phyloP scores from a whole-genome alignment of 2,888 invertebrate genomes.

The Calliopum simillimum region DNA sequence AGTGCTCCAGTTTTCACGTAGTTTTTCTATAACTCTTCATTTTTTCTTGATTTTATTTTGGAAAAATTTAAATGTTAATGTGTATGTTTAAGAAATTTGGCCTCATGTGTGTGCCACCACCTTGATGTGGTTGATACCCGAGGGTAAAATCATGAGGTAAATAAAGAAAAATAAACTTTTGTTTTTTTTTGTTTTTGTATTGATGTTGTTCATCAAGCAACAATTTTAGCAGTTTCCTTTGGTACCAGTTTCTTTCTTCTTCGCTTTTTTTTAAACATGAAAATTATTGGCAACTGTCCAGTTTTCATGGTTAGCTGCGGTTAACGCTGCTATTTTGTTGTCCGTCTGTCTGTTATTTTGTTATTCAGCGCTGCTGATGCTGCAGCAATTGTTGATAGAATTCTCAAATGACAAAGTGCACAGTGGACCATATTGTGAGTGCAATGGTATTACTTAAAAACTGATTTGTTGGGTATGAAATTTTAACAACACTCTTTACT shows the following conservation, averaged over 20 bases:
- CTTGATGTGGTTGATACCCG: slow-evolving; percentile 40
- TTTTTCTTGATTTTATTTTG: too few species aligned
- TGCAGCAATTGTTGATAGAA: slow-evolving; percentile 34
- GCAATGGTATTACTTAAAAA: too few species aligned
- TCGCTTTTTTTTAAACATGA: slow-evolving; percentile 27
- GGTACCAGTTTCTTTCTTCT: slow-evolving; percentile 21
- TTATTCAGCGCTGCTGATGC: slow-evolving; percentile 45
- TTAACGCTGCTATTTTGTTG: slow-evolving; percentile 45
- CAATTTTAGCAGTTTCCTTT: slow-evolving; percentile 21
- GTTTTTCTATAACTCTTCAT: too few species aligned
- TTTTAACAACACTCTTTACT: too few species aligned
- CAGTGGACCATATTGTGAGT: background rate
- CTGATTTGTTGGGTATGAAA: too few species aligned
- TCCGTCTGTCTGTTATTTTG: slow-evolving; percentile 41
- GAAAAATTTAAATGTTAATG: background rate
- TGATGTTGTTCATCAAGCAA: too few species aligned
- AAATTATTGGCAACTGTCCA: slow-evolving; percentile 54
- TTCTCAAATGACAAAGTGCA: background rate
- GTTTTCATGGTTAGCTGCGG: slow-evolving; percentile 56
- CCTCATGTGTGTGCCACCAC: slow-evolving; percentile 27
- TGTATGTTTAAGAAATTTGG: slow-evolving; percentile 27
- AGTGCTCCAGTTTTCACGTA: too few species aligned
- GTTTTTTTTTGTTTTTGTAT: background rate
- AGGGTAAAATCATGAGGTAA: slow-evolving; percentile 21
- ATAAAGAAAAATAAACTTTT: slow-evolving; percentile 3